Base-by-base conservation (phyloP, 2,888 invertebrate species). In the Cinara cedri region DNA sequence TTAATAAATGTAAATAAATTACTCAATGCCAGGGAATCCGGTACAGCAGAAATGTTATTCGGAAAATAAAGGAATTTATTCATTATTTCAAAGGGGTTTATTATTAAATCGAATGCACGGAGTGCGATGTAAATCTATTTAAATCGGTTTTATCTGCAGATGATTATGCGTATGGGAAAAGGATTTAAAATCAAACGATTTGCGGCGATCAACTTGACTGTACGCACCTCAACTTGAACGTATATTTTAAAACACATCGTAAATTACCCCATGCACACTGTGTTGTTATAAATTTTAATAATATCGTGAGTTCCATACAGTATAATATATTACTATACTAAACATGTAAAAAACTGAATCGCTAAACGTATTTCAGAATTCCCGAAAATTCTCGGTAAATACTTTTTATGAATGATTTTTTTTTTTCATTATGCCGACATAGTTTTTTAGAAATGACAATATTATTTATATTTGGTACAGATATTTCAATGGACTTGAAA, bases 1-100 rank as follows among this genome's bases (percentile, higher is more conserved):
- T 21, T 62, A 65, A 21, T 16, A 16, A 21, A 46, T 65, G 46
- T 21, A 65, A 65, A 65, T 65, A 16, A 65, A 65, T 46, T 21
- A 65, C 14, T 14, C 3, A 21, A 6, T 19, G n/a, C n/a, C 51
- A 44, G 44, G 8, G 44, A 65, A 21, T 44, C 4, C 42, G n/a
- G 11, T 44, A 24, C 10, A 11, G 3, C 10, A 65, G 24, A 21
- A 46, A 21, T 16, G 4, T 65, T 24, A 9, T 44, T 65, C 9
- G 19, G 19, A 21, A 14, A 65, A 66, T 66, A 66, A 24, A 66
- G 16, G 2, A 46, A 16, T 6, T 34, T 34, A 34, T 66, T 46
- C 16, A 16, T 66, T 46, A 16, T 24, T 46, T 46, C 46, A 16
- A 46, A 63, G 1, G 10, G 24, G 14, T 24, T 66, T 65, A 65